Conservation (phyloP, 1,140 invertebrate species). For the Zaprionus camerounensis region DNA sequence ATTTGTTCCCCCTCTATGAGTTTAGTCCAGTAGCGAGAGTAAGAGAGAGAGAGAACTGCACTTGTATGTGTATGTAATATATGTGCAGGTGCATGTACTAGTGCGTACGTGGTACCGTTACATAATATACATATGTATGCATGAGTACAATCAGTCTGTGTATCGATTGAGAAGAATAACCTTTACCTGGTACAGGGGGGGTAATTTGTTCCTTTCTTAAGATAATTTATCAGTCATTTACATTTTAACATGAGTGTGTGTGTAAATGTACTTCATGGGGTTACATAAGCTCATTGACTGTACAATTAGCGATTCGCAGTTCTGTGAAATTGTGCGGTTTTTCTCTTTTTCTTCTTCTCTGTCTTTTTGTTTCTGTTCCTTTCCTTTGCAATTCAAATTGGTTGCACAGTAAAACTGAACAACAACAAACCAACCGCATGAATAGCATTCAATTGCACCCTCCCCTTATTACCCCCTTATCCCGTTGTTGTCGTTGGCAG, state of each 20-base stretch:
- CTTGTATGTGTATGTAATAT: background rate
- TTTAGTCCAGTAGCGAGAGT: background rate
- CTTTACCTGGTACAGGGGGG: background rate
- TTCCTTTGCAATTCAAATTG: conserved; percentile 52
- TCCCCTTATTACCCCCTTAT: background rate
- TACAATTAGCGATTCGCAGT: conserved; percentile 44
- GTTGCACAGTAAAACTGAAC: conserved; percentile 40
- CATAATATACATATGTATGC: background rate
- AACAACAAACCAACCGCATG: conserved; percentile 14
- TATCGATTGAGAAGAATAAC: background rate
- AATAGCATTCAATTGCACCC: conserved; percentile 44
- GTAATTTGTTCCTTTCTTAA: background rate
- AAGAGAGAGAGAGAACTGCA: background rate
- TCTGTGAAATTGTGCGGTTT: conserved; percentile 33
- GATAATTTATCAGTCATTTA: background rate
- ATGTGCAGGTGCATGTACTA: background rate
- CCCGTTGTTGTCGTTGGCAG: conserved; percentile 15
- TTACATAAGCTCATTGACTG: conserved; percentile 69
- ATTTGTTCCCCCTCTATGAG: background rate
- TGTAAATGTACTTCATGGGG: conserved; percentile 26
- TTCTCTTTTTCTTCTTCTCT: conserved; percentile 18
- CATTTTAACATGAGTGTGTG: conserved; percentile 12
- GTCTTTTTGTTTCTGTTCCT: conserved; percentile 21
- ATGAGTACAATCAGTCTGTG: background rate
- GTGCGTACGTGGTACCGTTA: background rate